Evolutionary conservation across 2,888 invertebrate species (phyloP).

Genomic region (Pammene aurita): DNA sequence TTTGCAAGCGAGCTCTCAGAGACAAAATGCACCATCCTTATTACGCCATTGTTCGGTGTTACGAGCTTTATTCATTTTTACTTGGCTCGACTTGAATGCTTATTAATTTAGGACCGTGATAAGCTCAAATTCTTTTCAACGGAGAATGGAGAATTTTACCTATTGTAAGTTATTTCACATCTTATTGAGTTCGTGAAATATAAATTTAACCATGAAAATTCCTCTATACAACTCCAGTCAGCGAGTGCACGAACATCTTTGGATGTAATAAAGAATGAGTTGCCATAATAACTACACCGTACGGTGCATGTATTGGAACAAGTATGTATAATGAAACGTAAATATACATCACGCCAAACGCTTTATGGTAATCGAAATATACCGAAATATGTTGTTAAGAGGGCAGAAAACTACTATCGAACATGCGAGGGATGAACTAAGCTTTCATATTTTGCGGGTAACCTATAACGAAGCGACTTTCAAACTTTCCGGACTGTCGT

Average conservation of each 20-base stretch:
- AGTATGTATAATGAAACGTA: slow-evolving; percentile 69
- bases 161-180: slow-evolving; percentile 80
- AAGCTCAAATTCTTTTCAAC: slow-evolving; percentile 82
- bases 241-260: slow-evolving; percentile 42
- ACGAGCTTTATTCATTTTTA: slow-evolving; percentile 83
- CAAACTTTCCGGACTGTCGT: slow-evolving; percentile 69
- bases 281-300: slow-evolving; percentile 41
- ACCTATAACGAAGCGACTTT: slow-evolving; percentile 70
- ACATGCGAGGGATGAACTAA: slow-evolving; percentile 81
- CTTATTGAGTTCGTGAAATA: slow-evolving; percentile 63
- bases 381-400: slow-evolving; percentile 83
- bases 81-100: slow-evolving; percentile 83
- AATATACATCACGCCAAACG: slow-evolving; percentile 79
- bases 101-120: slow-evolving; percentile 83
- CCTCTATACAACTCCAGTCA: slow-evolving; percentile 42
- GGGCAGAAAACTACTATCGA: slow-evolving; percentile 78
- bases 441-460: slow-evolving; percentile 77
- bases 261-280: slow-evolving; percentile 38
- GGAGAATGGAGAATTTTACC: slow-evolving; percentile 76
- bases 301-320: slow-evolving; percentile 42
- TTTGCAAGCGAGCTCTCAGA: slow-evolving; percentile 82
- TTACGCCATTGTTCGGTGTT: slow-evolving; percentile 82
- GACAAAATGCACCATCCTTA: slow-evolving; percentile 83
- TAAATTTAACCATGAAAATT: slow-evolving; percentile 48
- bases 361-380: slow-evolving; percentile 84